Evolutionary conservation across 1,140 invertebrate genomes (phyloP).

Genomic region (Atta texana): DNA sequence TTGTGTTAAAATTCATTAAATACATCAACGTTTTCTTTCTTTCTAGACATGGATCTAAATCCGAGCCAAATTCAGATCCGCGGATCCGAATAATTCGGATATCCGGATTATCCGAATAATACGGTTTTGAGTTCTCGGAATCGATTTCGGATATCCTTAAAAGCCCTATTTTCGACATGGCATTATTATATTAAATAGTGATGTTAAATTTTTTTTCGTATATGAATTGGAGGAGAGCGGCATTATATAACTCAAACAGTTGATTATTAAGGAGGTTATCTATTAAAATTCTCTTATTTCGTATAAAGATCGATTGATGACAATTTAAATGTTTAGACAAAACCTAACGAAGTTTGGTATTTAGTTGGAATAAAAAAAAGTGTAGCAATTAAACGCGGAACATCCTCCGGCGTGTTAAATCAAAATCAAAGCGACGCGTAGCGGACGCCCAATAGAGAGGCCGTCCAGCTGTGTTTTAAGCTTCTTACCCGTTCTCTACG

Average conservation of each 20-base stretch:
- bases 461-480: constrained; percentile 58
- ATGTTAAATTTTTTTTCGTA: not conserved
- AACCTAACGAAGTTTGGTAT: not conserved
- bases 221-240: too few relatives aligned
- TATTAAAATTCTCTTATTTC: not conserved
- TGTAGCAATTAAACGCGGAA: constrained; percentile 35
- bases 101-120: too few relatives aligned
- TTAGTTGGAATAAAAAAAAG: not conserved
- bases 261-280: not conserved
- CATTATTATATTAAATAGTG: too few relatives aligned
- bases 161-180: too few relatives aligned
- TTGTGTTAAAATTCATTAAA: too few relatives aligned
- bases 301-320: not conserved
- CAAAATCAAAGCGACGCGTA: constrained; percentile 44
- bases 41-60: too few relatives aligned
- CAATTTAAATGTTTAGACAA: not conserved
- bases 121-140: too few relatives aligned
- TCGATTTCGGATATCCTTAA: too few relatives aligned
- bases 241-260: not conserved
- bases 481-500: constrained; percentile 60
- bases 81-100: too few relatives aligned
- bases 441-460: not conserved
- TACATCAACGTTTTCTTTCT: too few relatives aligned
- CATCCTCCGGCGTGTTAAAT: constrained; percentile 44
- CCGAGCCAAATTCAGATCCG: too few relatives aligned